Evolutionary conservation across 2,888 invertebrate species (phyloP).

Genomic region (Cistogaster globosa): DNA sequence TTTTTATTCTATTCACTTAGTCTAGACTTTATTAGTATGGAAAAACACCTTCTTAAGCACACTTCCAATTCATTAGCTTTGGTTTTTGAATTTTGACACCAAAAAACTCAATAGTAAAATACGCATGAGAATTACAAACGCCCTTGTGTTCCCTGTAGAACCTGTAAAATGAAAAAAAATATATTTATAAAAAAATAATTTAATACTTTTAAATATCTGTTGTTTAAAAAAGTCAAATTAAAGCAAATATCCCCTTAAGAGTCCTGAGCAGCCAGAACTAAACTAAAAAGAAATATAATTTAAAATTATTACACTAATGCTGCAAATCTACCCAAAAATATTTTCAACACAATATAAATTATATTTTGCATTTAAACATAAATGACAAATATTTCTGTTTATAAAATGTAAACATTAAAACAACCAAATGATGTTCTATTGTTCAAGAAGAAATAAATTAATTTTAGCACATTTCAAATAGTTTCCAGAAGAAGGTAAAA

Average conservation of each 20-base stretch:
- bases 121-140: no score
- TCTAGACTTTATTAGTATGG: no score
- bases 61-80: no score
- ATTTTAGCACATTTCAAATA: constrained; percentile 58
- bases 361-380: constrained; percentile 47
- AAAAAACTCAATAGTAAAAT: no score
- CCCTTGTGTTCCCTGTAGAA: no score
- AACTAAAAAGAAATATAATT: constrained; percentile 24
- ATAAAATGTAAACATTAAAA: not conserved
- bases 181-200: not conserved
- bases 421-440: not conserved
- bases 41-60: no score
- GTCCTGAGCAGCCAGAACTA: no score
- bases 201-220: constrained; percentile 9
- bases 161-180: not conserved
- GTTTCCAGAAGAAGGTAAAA: constrained; percentile 53
- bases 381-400: constrained; percentile 37
- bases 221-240: no score
- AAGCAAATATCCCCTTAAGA: constrained; percentile 27
- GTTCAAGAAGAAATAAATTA: constrained; percentile 36
- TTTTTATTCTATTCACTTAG: no score
- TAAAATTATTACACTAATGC: constrained; percentile 54
- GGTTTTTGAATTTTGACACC: no score
- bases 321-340: constrained; percentile 21
- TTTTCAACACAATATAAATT: constrained; percentile 64